These are phyloP conservation scores for Epistrophe eligans DNA, from an alignment of 2,888 invertebrate genomes.

Conservation along the genomic window DNA sequence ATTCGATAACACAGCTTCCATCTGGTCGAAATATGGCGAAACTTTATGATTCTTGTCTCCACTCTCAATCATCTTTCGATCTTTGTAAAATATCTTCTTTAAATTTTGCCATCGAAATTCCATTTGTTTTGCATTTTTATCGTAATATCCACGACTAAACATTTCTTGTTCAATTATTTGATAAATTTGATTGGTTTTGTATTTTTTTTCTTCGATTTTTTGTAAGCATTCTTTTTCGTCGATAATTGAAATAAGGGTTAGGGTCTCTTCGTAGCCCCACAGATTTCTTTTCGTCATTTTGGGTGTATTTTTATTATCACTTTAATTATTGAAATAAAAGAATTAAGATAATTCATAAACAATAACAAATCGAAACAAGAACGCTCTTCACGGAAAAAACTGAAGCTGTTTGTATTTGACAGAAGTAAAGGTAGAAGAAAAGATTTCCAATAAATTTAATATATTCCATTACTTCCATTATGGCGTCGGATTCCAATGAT, in stretches of 20 bases:
- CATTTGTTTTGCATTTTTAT: constrained; percentile 19
- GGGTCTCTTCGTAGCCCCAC: constrained; percentile 10
- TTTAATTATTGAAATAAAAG: neutral
- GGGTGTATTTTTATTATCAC: neutral
- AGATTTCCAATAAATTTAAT: neutral
- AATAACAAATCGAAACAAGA: neutral
- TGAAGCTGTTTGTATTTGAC: neutral
- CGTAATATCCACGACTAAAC: constrained; percentile 9
- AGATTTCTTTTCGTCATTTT: constrained; percentile 23
- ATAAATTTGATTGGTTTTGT: neutral
- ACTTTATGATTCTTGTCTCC: neutral
- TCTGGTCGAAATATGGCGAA: neutral
- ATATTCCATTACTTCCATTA: neutral
- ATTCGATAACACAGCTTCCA: neutral
- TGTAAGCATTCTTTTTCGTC: neutral
- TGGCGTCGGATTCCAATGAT: too few relatives aligned
- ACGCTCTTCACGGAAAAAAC: neutral
- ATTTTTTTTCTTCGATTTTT: constrained; percentile 3
- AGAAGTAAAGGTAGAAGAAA: neutral
- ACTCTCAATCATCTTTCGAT: neutral
- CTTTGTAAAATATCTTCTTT: neutral
- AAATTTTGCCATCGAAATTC: constrained; percentile 25
- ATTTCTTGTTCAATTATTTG: constrained; percentile 6
- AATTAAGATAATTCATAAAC: neutral
- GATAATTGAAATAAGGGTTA: neutral